Percentiles rank a stretch among this genome's conserved stretches.
These are phyloP conservation scores for Alviniconcha strummeri DNA, from an alignment of 2,888 invertebrate species.

Conservation along the genomic window DNA sequence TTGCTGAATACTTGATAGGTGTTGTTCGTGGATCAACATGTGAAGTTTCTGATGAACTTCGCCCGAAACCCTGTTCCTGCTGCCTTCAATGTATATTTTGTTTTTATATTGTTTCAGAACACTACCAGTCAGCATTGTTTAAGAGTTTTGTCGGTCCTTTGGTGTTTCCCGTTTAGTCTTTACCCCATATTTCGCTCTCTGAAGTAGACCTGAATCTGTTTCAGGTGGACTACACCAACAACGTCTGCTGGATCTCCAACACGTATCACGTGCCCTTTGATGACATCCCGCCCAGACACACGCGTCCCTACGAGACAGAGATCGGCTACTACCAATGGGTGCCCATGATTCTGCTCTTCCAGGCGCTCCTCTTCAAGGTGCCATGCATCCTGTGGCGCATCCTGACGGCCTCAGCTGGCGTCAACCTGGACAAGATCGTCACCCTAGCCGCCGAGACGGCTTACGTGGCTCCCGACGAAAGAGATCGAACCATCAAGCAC, in stretches of 20 bases:
- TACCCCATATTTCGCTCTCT: too few species aligned
- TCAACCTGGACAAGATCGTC: conserved; percentile 73
- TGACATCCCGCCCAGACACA: conserved; percentile 72
- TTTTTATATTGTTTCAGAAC: too few species aligned
- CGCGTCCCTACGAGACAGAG: conserved; percentile 70
- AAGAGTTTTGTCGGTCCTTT: too few species aligned
- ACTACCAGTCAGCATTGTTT: too few species aligned
- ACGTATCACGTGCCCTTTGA: conserved; percentile 76
- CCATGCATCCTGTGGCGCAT: conserved; percentile 75
- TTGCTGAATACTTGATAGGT: too few species aligned
- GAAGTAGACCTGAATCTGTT: neutral
- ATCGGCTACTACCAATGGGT: conserved; percentile 75
- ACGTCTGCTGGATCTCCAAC: conserved; percentile 76
- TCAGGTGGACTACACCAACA: conserved; percentile 75
- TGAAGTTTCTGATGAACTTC: too few species aligned
- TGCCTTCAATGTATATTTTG: too few species aligned
- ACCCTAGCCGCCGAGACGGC: conserved; percentile 74
- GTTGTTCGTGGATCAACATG: too few species aligned
- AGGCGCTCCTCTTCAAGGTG: conserved; percentile 75
- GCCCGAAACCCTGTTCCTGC: too few species aligned
- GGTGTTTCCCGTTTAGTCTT: too few species aligned
- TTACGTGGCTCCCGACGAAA: conserved; percentile 72
- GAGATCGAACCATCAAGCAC: conserved; percentile 72
- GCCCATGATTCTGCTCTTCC: conserved; percentile 75
- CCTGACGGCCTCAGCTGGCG: conserved; percentile 67